A percentile compares a stretch with the other conserved stretches of the same genome.
These are phyloP conservation scores for Harpagus bidentatus DNA, from an alignment of 2,113 vertebrate genomes.

Conservation along the genomic window DNA sequence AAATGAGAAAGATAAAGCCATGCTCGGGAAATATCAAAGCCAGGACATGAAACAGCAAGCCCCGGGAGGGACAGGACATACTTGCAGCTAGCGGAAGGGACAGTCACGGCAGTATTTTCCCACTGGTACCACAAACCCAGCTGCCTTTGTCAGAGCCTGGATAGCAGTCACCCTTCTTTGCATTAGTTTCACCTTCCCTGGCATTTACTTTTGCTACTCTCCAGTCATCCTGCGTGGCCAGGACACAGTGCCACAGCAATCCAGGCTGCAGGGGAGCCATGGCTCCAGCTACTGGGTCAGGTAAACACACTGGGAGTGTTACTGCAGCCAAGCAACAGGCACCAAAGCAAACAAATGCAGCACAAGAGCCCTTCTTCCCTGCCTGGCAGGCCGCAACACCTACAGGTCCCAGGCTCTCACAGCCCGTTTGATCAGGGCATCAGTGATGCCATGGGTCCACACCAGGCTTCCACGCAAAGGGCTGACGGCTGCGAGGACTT, in stretches of 20 bases:
- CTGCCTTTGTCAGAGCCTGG: not conserved
- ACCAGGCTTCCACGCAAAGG: not conserved
- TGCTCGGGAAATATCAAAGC: not conserved
- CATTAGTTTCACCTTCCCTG: not conserved
- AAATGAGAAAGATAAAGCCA: not conserved
- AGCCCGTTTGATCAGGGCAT: not conserved
- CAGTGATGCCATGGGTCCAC: accelerated
- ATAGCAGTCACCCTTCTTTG: not conserved
- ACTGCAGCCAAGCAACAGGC: not conserved
- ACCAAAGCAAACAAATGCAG: not conserved
- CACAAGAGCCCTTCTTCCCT: not conserved
- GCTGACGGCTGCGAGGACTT: not conserved
- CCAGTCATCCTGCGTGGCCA: not conserved
- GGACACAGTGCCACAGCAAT: not conserved
- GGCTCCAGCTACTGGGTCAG: not conserved
- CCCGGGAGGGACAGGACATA: not conserved
- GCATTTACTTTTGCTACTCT: not conserved
- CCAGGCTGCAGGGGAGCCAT: not conserved
- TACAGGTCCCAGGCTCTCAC: not conserved
- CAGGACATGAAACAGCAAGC: not conserved
- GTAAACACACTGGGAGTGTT: not conserved
- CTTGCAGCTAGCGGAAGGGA: not conserved
- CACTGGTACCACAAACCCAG: not conserved
- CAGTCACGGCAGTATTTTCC: not conserved
- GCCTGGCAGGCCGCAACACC: not conserved